Evolutionary conservation across 2,797 vertebrate species (phyloP).

Genomic region (Dryobates pubescens): DNA sequence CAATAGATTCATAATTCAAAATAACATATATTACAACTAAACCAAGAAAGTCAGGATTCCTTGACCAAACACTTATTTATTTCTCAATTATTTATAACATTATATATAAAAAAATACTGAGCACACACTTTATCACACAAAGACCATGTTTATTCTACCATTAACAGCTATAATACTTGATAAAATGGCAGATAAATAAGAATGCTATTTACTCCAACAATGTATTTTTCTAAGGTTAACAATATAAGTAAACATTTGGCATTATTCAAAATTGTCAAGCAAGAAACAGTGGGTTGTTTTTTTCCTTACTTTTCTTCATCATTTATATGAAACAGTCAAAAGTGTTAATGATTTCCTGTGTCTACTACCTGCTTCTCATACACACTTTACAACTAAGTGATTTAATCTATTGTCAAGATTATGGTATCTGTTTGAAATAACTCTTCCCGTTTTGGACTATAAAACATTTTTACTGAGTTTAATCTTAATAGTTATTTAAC

Average conservation of each 20-base stretch:
- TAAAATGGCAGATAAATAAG: not conserved
- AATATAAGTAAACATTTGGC: not conserved
- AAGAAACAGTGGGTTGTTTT: not conserved
- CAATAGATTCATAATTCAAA: constrained; percentile 4
- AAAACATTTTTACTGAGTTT: not conserved
- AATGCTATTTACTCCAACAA: not conserved
- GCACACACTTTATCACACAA: not conserved
- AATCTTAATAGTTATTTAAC: not conserved
- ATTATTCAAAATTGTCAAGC: not conserved
- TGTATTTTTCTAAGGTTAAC: not conserved
- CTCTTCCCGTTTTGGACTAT: not conserved
- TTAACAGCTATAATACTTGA: not conserved
- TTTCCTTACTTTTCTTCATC: not conserved
- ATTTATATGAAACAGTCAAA: not conserved
- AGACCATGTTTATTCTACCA: not conserved
- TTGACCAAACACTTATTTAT: not conserved
- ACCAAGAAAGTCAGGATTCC: not conserved
- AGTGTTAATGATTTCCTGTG: not conserved
- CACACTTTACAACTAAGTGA: not conserved
- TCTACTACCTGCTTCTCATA: not conserved
- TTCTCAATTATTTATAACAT: not conserved
- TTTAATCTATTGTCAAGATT: not conserved
- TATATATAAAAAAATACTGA: not conserved
- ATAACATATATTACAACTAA: not conserved
- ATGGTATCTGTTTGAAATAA: not conserved